phyloP scores from a whole-genome alignment of 1,140 invertebrate genomes.

The Mycetomoellerius zeteki region DNA sequence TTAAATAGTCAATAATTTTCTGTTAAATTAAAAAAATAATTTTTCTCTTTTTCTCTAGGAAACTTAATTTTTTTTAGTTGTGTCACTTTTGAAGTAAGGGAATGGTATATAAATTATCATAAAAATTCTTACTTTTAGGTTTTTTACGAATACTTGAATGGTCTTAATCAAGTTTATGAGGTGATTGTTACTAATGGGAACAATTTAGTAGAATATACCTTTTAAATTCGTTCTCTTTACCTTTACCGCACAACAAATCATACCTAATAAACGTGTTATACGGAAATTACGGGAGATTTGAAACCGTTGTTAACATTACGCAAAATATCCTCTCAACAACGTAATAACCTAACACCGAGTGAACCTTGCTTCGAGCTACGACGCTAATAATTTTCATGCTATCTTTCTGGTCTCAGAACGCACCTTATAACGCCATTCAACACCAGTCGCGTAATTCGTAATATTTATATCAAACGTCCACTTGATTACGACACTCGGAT shows the following conservation, averaged over 20 bases:
- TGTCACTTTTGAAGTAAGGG: no score
- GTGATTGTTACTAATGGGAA: neutral
- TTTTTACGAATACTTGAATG: neutral
- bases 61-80: no score
- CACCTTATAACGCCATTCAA: neutral
- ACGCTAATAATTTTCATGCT: conserved; percentile 38
- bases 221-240: conserved; percentile 4
- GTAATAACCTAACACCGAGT: conserved; percentile 18
- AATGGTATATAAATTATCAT: neutral
- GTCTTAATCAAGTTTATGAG: neutral
- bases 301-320: conserved; percentile 28
- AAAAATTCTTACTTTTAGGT: neutral
- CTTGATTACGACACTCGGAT: conserved; percentile 37
- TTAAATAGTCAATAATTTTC: no score
- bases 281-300: neutral
- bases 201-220: neutral
- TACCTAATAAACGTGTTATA: conserved; percentile 32
- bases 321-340: conserved; percentile 12
- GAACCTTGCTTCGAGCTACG: conserved; percentile 31
- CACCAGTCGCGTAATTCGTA: conserved; percentile 15
- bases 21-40: no score
- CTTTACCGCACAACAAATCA: neutral
- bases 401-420: neutral
- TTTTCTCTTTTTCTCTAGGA: no score
- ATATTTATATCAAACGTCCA: conserved; percentile 34